Percentiles rank a stretch among this genome's conserved stretches.
Conservation (phyloP, 2,113 vertebrate genomes). For the Grus americana region DNA sequence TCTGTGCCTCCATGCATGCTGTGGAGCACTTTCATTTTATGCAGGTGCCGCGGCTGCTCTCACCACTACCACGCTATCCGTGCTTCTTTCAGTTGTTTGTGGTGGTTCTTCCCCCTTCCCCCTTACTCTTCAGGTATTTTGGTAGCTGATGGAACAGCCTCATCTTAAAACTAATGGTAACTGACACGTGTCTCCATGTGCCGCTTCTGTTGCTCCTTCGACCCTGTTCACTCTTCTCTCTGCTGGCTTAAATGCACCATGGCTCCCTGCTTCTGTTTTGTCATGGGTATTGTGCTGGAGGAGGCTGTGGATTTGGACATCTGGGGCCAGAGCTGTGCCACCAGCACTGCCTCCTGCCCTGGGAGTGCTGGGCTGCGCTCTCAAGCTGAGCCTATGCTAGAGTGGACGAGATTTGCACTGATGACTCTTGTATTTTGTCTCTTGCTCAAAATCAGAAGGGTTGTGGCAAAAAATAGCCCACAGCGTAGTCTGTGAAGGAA, state of each 20-base stretch:
- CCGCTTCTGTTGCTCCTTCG: not conserved
- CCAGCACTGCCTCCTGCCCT: not conserved
- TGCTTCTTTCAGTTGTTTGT: not conserved
- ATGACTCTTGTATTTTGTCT: not conserved
- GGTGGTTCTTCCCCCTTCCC: not conserved
- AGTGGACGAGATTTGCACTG: not conserved
- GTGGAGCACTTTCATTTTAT: not conserved
- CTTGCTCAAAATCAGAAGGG: not conserved
- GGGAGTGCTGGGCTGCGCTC: not conserved
- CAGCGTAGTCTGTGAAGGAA: not conserved
- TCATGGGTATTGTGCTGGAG: accelerated
- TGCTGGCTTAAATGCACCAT: not conserved
- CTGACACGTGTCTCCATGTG: accelerated
- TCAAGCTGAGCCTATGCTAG: not conserved
- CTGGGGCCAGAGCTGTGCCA: not conserved
- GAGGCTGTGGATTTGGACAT: not conserved
- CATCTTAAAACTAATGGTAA: not conserved
- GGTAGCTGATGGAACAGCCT: not conserved
- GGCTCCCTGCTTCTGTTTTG: not conserved
- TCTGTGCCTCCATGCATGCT: not conserved
- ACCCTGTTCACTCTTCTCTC: not conserved
- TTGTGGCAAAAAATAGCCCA: not conserved
- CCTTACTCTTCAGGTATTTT: not conserved
- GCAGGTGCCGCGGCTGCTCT: not conserved
- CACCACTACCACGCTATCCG: not conserved